These are phyloP conservation scores for Spicauda simplicius DNA, from an alignment of 2,888 invertebrate genomes.

Conservation along the genomic window DNA sequence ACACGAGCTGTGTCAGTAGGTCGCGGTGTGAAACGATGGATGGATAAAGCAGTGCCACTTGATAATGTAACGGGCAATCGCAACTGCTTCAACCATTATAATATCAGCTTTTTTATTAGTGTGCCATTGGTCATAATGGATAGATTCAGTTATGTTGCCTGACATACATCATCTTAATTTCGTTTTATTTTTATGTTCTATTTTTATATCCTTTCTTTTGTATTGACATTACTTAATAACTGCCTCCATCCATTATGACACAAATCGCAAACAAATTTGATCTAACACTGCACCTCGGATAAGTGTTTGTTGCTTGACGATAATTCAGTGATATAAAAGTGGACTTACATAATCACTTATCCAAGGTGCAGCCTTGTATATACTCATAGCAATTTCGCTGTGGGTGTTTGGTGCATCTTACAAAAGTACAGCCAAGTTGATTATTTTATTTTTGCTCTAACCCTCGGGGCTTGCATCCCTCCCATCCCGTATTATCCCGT, in stretches of 20 bases:
- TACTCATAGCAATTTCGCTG: conserved; percentile 30
- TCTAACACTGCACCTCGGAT: conserved; percentile 10
- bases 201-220: not conserved
- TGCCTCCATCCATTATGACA: conserved; percentile 24
- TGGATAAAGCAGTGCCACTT: conserved; percentile 44
- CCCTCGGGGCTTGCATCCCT: conserved; percentile 71
- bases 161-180: not conserved
- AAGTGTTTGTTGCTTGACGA: conserved; percentile 4
- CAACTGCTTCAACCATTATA: conserved; percentile 4
- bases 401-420: conserved; percentile 30
- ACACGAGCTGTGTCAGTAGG: conserved; percentile 54
- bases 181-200: not conserved
- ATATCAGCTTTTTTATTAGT: conserved; percentile 22
- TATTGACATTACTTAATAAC: not conserved
- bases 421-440: conserved; percentile 80
- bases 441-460: conserved; percentile 61
- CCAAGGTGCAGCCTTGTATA: conserved; percentile 48
- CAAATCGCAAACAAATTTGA: conserved; percentile 13
- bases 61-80: conserved; percentile 12
- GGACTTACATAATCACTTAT: conserved; percentile 26
- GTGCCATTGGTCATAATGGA: conserved; percentile 21
- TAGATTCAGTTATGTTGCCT: conserved; percentile 20
- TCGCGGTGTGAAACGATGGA: conserved; percentile 47
- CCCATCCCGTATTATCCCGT: conserved; percentile 53
- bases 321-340: too few relatives aligned